Evolutionary conservation across 2,113 vertebrate species (phyloP).

Genomic region (Daphoenositta chrysoptera): DNA sequence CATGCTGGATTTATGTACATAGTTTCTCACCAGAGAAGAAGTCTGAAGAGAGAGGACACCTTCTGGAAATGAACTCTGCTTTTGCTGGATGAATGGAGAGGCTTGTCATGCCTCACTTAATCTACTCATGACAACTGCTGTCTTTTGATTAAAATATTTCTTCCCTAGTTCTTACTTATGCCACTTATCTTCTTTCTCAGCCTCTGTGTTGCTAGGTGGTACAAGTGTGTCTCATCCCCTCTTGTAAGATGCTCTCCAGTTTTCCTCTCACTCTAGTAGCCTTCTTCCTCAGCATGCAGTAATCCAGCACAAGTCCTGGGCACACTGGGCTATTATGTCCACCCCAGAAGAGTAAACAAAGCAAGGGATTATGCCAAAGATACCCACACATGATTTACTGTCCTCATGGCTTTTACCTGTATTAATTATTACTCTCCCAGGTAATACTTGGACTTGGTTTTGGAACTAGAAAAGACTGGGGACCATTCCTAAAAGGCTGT

Average conservation of each 20-base stretch:
- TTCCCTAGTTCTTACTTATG: not conserved
- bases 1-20: not conserved
- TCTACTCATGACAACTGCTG: not conserved
- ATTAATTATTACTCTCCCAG: not conserved
- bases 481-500: not conserved
- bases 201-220: not conserved
- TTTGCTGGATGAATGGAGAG: not conserved
- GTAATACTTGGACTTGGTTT: not conserved
- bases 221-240: not conserved
- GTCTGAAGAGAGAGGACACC: not conserved
- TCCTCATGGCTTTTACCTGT: not conserved
- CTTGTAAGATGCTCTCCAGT: not conserved
- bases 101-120: not conserved
- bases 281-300: not conserved
- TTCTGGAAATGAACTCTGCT: not conserved
- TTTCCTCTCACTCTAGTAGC: not conserved
- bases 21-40: not conserved
- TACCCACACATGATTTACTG: not conserved
- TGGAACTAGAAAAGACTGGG: not conserved
- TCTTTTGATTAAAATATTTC: not conserved
- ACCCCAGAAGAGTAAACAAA: not conserved
- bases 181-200: not conserved
- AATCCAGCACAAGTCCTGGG: not conserved
- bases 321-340: not conserved
- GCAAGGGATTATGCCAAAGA: not conserved